A percentile compares a stretch with the other conserved stretches of the same genome.
phyloP scores from a whole-genome alignment of 2,797 vertebrate genomes.

The Pipistrellus pygmaeus region DNA sequence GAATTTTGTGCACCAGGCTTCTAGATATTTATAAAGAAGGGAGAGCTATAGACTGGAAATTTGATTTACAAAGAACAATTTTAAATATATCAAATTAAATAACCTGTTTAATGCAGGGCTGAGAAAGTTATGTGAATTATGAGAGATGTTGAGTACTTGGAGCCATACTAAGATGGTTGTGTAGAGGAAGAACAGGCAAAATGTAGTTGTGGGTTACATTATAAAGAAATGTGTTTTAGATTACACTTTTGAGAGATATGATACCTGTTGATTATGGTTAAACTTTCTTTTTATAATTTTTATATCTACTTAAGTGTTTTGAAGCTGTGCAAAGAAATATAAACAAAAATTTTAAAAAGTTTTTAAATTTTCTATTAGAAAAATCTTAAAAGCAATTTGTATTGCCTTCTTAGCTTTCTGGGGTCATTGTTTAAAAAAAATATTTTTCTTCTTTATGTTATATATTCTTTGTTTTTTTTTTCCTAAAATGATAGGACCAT shows the following conservation, averaged over 20 bases:
- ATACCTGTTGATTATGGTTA: neutral
- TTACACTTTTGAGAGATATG: neutral
- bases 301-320: constrained; percentile 13
- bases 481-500: neutral
- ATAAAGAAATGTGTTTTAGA: neutral
- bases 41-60: neutral
- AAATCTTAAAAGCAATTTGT: neutral
- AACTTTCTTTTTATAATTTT: constrained; percentile 34
- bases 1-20: too few species aligned
- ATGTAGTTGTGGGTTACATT: neutral
- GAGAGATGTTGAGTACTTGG: neutral
- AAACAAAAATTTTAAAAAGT: neutral
- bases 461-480: neutral
- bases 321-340: constrained; percentile 10
- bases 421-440: neutral
- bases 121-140: neutral
- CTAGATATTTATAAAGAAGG: neutral
- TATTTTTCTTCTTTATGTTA: neutral
- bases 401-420: neutral
- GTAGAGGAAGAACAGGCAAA: neutral
- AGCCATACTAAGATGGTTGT: neutral
- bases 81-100: neutral
- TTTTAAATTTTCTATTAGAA: neutral
- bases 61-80: constrained; percentile 11
- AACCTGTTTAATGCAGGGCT: neutral